Percentiles rank a stretch among this genome's conserved stretches.
phyloP scores from a whole-genome alignment of 35 echinoderm and acorn worm species.

The Lytechinus variegatus region DNA sequence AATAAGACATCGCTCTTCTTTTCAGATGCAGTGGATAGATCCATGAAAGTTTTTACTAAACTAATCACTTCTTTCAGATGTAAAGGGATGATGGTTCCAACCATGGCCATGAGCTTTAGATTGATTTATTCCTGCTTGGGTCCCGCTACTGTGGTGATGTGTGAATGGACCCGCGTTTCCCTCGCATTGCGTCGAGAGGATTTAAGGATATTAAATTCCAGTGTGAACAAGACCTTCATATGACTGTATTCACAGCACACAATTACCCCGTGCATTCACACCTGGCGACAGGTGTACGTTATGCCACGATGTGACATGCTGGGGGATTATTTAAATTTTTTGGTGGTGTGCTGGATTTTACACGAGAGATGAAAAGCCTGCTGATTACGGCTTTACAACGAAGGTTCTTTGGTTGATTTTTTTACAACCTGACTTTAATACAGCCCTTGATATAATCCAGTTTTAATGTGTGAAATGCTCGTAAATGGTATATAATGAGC shows the following conservation, averaged over 20 bases:
- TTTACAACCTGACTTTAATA: neutral
- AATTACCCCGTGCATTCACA: neutral
- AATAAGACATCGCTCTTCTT: neutral
- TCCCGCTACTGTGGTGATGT: neutral
- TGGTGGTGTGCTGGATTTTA: neutral
- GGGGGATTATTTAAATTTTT: neutral
- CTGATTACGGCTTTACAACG: neutral
- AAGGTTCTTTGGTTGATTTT: neutral
- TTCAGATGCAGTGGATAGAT: neutral
- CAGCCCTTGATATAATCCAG: neutral
- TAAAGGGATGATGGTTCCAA: neutral
- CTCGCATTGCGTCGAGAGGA: neutral
- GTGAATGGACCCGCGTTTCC: neutral
- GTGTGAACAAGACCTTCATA: conserved; percentile 9
- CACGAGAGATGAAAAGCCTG: conserved; percentile 8
- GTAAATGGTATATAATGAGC: neutral
- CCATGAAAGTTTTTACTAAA: neutral
- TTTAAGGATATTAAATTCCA: conserved; percentile 26
- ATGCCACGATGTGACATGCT: neutral
- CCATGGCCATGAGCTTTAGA: neutral
- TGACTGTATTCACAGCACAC: conserved; percentile 44
- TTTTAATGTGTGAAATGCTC: neutral
- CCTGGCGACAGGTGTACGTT: neutral
- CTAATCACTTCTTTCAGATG: neutral
- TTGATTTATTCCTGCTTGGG: neutral